These are phyloP conservation scores for Brachionus sp. DNA, from an alignment of 1,140 invertebrate species.

Conservation along the genomic window DNA sequence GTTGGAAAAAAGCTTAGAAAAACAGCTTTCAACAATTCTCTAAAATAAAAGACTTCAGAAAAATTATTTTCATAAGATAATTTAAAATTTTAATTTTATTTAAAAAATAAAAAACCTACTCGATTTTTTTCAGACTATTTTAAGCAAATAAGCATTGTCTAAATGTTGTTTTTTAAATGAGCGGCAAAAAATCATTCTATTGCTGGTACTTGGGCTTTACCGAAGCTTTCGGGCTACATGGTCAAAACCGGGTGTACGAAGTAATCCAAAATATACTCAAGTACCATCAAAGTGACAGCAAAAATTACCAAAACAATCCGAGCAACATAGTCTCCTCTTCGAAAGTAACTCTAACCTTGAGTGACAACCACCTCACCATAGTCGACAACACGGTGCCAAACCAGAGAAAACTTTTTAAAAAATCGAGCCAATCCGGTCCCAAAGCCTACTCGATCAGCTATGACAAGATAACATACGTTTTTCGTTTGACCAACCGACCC, in stretches of 20 bases:
- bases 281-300: constrained; percentile 17
- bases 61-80: background rate
- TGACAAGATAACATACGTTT: constrained; percentile 27
- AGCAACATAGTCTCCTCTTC: background rate
- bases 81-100: constrained; percentile 14
- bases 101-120: background rate
- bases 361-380: background rate
- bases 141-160: background rate
- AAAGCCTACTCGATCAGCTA: background rate
- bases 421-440: background rate
- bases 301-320: background rate
- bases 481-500: background rate
- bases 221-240: constrained; percentile 14
- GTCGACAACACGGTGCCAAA: background rate
- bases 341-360: background rate
- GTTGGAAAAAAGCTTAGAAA: background rate
- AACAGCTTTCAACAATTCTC: background rate
- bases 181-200: constrained; percentile 31
- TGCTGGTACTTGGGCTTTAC: constrained; percentile 40
- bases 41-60: background rate
- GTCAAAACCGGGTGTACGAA: constrained; percentile 16
- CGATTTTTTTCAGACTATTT: background rate
- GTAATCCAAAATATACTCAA: constrained; percentile 25
- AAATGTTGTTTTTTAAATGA: constrained; percentile 37
- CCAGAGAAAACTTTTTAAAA: constrained; percentile 6